Evolutionary conservation across 2,888 invertebrate genomes (phyloP).

Genomic region (Apodemia zela): DNA sequence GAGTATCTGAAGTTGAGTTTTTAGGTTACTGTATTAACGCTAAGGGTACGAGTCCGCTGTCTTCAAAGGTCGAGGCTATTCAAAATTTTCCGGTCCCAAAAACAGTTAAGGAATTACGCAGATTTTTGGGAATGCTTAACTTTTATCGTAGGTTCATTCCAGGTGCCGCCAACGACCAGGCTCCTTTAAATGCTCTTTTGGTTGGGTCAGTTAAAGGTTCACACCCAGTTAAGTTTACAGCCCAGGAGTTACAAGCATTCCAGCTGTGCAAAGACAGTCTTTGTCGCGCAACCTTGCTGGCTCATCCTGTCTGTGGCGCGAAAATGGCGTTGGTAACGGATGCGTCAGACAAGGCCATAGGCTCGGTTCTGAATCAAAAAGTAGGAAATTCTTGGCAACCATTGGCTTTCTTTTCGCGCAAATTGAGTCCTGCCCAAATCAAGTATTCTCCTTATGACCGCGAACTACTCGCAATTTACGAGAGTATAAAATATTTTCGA

Average conservation of each 20-base stretch:
- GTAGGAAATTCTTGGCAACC: background rate
- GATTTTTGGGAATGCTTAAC: slow-evolving; percentile 30
- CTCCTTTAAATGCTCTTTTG: slow-evolving; percentile 19
- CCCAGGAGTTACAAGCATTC: slow-evolving; percentile 30
- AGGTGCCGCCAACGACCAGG: slow-evolving; percentile 25
- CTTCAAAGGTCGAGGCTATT: slow-evolving; percentile 19
- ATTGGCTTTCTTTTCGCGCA: background rate
- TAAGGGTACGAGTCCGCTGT: slow-evolving; percentile 29
- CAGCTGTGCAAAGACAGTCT: slow-evolving; percentile 37
- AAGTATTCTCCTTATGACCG: slow-evolving; percentile 1
- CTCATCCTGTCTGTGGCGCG: slow-evolving; percentile 41
- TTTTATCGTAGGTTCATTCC: slow-evolving; percentile 28
- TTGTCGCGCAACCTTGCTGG: slow-evolving; percentile 38
- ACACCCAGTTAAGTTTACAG: slow-evolving; percentile 15
- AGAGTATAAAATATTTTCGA: slow-evolving; percentile 3
- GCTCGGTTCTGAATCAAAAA: background rate
- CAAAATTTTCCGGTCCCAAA: slow-evolving; percentile 25
- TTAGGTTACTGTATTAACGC: slow-evolving; percentile 34
- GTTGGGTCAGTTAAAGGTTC: slow-evolving; percentile 11
- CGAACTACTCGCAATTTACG: slow-evolving; percentile 1
- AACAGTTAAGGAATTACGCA: slow-evolving; percentile 21
- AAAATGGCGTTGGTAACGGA: slow-evolving; percentile 42
- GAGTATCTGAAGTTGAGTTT: slow-evolving; percentile 29
- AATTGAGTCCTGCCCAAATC: background rate
- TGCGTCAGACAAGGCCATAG: slow-evolving; percentile 40